phyloP scores from a whole-genome alignment of 2,888 invertebrate genomes.

The Trypoxylon attenuatum region DNA sequence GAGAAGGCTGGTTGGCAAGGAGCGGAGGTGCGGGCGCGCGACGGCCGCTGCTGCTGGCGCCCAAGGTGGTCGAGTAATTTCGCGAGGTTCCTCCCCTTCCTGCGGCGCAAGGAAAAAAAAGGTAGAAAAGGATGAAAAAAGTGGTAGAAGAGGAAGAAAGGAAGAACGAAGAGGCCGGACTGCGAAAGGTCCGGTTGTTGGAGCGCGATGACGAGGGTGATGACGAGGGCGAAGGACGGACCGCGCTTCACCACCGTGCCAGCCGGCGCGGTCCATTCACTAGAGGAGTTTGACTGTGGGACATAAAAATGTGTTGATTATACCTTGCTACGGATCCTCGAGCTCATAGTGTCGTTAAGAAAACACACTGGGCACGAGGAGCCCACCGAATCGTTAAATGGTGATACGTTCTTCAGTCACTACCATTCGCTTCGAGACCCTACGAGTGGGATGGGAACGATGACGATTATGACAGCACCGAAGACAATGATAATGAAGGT shows the following conservation, averaged over 20 bases:
- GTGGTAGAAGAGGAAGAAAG: conserved; percentile 9
- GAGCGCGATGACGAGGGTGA: conserved; percentile 9
- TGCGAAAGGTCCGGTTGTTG: conserved; percentile 8
- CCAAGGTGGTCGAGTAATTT: conserved; percentile 75
- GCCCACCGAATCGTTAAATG: conserved; percentile 64
- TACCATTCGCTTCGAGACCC: conserved; percentile 34
- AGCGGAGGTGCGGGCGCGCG: conserved; percentile 43
- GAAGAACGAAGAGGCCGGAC: conserved; percentile 20
- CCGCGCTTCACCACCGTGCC: conserved; percentile 38
- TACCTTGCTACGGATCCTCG: conserved; percentile 65
- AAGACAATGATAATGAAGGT: too few relatives aligned
- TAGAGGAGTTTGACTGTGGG: conserved; percentile 69
- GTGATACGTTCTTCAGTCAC: conserved; percentile 51
- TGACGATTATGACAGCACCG: conserved; percentile 26
- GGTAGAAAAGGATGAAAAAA: conserved; percentile 20
- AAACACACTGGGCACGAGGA: conserved; percentile 57
- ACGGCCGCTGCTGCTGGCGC: conserved; percentile 64
- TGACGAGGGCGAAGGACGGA: conserved; percentile 21
- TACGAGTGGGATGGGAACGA: conserved; percentile 24
- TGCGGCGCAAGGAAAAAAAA: conserved; percentile 13
- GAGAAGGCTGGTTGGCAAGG: conserved; percentile 64
- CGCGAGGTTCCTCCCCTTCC: conserved; percentile 53
- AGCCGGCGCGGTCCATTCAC: conserved; percentile 62
- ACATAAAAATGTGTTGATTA: conserved; percentile 75
- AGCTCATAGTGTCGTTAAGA: conserved; percentile 68